Evolutionary conservation across 2,888 invertebrate species (phyloP), one percentile per base, ranked within the genome.

Genomic region (Ferrisia virgata): DNA sequence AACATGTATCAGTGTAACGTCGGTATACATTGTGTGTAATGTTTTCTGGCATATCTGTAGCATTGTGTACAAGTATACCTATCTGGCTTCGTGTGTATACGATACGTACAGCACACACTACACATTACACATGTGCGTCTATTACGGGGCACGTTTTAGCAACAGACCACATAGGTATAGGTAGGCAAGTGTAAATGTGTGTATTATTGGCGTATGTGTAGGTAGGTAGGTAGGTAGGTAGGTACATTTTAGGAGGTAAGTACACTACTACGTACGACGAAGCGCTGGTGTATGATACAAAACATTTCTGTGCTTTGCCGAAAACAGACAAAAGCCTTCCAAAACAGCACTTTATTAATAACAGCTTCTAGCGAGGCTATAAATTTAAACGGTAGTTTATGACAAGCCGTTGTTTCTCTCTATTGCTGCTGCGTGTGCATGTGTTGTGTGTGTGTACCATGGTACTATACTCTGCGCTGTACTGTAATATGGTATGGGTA

Each of bases 251-350:
- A n/a, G n/a, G n/a, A n/a, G n/a, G n/a, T n/a, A n/a, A n/a, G n/a
- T n/a, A n/a, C n/a, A n/a, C 22, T 18, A 47, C 9, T 11, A 47
- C 47, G 15, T 43, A 43, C 22, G 18, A 53, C 53, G 5, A 28
- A 11, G 15, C 15, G 28, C 28, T 5, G 15, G 64, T 31, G 64
- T 64, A 64, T 64, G 64, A 64, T 64, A 64, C 64, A 79, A 79
- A 79, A 39, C 18, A 80, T 80, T 33, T 53, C 53, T 79, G 28
- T 25, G 47, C 47, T 79, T 43, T 79, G 80, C 80, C 80, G 80
- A 80, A 64, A 80, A 80, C 80, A 80, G 80, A 80, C 80, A 80
- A 80, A 80, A 80, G 80, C 80, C 47, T 80, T 80, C 80, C 80
- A 80, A 80, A 80, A 53, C 80, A 80, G 80, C 80, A 80, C 53